These are phyloP conservation scores for Cantharis rufa DNA, from an alignment of 2,888 invertebrate species.

Conservation along the genomic window DNA sequence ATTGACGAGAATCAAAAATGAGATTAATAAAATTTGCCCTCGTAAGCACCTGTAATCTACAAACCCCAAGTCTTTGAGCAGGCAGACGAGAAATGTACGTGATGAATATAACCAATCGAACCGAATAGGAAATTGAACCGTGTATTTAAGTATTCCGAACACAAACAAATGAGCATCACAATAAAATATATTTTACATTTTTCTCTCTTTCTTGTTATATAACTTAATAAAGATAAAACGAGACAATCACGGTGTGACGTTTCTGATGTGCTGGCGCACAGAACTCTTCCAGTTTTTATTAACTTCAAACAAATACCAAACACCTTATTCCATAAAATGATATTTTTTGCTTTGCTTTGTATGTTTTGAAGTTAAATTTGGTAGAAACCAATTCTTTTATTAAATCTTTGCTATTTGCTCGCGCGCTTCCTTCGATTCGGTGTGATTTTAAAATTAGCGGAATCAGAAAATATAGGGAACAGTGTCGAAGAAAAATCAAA, in stretches of 20 bases:
- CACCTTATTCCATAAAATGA: neutral
- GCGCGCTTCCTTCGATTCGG: neutral
- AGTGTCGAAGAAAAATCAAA: neutral
- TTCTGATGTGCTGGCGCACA: neutral
- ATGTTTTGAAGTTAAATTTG: neutral
- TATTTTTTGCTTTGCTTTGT: neutral
- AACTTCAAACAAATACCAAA: neutral
- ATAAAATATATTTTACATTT: slow-evolving; percentile 2
- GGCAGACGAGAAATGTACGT: slow-evolving; percentile 11
- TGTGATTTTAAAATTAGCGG: neutral
- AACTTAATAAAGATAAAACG: neutral
- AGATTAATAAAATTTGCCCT: slow-evolving; percentile 12
- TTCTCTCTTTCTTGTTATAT: neutral
- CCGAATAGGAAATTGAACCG: slow-evolving; percentile 5
- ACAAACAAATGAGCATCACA: slow-evolving; percentile 18
- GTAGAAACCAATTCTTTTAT: neutral
- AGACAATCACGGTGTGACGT: neutral
- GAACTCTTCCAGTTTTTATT: neutral
- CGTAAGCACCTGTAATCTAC: slow-evolving; percentile 15
- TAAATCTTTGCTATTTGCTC: neutral
- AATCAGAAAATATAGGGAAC: neutral
- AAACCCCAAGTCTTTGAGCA: slow-evolving; percentile 7
- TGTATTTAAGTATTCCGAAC: slow-evolving; percentile 11
- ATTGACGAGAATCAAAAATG: neutral
- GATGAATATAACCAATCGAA: slow-evolving; percentile 13